Conservation (phyloP, 1,140 invertebrate species). For the Battus philenor region DNA sequence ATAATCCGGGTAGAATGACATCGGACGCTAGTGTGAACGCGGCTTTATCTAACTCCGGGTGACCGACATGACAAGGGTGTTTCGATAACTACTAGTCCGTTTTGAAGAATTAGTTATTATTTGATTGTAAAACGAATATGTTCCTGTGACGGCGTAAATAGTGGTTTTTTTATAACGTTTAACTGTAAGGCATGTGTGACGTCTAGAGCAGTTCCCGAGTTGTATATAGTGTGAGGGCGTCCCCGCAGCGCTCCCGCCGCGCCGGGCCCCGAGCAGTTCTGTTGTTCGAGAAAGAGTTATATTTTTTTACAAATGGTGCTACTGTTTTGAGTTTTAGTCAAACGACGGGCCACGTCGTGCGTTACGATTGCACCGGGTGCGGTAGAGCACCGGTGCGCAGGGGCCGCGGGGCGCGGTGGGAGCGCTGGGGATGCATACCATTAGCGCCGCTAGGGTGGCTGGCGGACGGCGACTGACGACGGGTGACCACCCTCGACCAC, state of each 20-base stretch:
- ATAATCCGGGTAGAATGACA: no score
- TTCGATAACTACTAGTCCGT: conserved; percentile 64
- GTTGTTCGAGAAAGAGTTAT: conserved; percentile 48
- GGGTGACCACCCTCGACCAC: conserved; percentile 37
- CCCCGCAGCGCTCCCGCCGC: conserved; percentile 8
- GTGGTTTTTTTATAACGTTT: conserved; percentile 58
- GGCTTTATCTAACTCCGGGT: conserved; percentile 56
- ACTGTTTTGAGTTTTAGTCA: conserved; percentile 67
- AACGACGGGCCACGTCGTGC: conserved; percentile 51
- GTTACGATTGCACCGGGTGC: no score
- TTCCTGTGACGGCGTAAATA: conserved; percentile 71
- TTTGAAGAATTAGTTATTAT: conserved; percentile 46
- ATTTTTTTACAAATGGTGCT: conserved; percentile 74
- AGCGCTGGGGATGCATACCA: conserved; percentile 48
- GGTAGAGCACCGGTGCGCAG: conserved; percentile 31
- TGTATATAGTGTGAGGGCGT: conserved; percentile 24
- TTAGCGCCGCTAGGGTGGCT: conserved; percentile 34
- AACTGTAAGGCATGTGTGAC: conserved; percentile 41
- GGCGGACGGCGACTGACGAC: no score
- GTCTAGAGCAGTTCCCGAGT: conserved; percentile 32
- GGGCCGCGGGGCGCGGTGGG: conserved; percentile 24
- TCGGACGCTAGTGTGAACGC: conserved; percentile 65
- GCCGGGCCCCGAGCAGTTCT: conserved; percentile 20
- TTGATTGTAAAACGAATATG: conserved; percentile 58
- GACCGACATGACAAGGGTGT: conserved; percentile 50